Evolutionary conservation across 2,113 vertebrate genomes (phyloP).

Genomic region (Megalops atlanticus): DNA sequence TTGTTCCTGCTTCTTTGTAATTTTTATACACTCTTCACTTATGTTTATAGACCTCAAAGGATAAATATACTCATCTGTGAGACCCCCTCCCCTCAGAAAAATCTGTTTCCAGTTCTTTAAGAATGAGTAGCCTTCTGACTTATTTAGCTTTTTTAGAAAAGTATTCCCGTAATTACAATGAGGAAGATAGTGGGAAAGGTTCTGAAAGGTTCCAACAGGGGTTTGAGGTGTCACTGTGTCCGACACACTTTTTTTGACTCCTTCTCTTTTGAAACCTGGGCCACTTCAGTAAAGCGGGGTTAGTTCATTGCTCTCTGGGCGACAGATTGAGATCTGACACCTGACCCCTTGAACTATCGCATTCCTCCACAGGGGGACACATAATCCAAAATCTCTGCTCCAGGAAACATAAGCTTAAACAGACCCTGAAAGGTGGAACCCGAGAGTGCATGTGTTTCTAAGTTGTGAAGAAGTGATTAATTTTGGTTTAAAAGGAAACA

Average conservation of each 20-base stretch:
- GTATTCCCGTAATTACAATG: no score
- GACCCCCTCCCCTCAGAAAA: no score
- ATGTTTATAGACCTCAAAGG: not conserved
- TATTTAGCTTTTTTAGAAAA: no score
- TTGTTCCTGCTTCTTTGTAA: not conserved
- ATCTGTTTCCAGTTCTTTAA: no score
- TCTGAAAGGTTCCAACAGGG: no score
- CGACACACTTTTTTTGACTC: not conserved
- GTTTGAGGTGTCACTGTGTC: not conserved
- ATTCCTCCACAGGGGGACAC: constrained; percentile 11
- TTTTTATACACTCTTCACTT: not conserved
- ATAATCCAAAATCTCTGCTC: constrained; percentile 9
- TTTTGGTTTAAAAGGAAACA: constrained; percentile 33
- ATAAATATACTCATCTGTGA: not conserved
- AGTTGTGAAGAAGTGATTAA: constrained; percentile 19
- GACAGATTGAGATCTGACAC: constrained; percentile 9
- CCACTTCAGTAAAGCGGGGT: not conserved
- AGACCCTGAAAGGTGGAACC: constrained; percentile 9
- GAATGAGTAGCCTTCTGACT: no score
- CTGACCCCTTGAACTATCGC: constrained; percentile 19
- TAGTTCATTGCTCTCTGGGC: not conserved
- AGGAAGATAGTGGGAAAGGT: no score
- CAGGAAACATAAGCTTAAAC: constrained; percentile 20
- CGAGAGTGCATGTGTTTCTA: constrained; percentile 23
- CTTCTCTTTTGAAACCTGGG: not conserved